Evolutionary conservation across 2,113 vertebrate genomes (phyloP).

Genomic region (Catharus fuscescens): DNA sequence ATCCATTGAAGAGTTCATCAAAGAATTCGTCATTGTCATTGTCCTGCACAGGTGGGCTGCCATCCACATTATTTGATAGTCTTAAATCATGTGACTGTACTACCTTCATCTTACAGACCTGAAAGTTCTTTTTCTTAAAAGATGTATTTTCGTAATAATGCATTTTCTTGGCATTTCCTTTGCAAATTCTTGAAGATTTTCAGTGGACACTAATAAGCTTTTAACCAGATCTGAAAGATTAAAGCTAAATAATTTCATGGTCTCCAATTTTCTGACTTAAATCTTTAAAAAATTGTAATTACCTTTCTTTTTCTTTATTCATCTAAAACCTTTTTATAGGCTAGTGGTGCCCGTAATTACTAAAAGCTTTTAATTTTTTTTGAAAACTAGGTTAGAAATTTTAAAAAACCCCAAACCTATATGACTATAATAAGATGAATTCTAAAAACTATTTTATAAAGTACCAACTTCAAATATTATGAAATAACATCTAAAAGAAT

Average conservation of each 20-base stretch:
- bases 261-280: neutral
- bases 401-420: fast-evolving
- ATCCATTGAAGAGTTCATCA: neutral
- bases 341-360: neutral
- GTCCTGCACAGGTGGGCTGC: neutral
- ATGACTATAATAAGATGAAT: neutral
- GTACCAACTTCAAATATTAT: neutral
- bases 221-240: neutral
- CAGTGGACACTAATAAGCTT: neutral
- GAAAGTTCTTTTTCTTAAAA: neutral
- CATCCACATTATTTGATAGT: neutral
- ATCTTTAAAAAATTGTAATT: neutral
- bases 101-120: neutral
- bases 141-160: neutral
- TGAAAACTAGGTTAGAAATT: neutral
- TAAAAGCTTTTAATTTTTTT: neutral
- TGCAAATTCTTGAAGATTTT: neutral
- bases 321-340: neutral
- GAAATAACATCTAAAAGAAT: neutral
- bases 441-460: neutral
- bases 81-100: neutral
- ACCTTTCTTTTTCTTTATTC: neutral
- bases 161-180: neutral
- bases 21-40: neutral
- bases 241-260: neutral